Evolutionary conservation across 2,888 invertebrate genomes (phyloP), one percentile per base, ranked within the genome.

Genomic region (Griposia aprilina): DNA sequence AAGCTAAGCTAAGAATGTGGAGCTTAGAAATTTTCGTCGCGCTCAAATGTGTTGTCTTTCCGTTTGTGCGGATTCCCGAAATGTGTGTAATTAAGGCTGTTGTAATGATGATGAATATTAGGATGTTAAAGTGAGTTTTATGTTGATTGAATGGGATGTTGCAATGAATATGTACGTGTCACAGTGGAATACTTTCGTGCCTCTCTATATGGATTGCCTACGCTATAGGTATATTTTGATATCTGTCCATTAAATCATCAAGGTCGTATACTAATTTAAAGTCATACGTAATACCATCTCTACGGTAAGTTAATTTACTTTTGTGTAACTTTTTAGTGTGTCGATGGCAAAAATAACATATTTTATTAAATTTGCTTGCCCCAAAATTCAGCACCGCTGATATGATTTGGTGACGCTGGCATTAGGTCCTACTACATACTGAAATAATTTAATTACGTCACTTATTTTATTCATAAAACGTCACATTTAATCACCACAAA

Each of bases 1-100:
- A 91, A 91, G 80, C 90, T 90, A 90, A 91, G 90, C 92, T 90
- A 86, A 89, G 92, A 92, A 93, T 92, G 89, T 88, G 88, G 80
- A 85, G 80, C 73, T 80, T 78, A 72, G 80, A 88, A 82, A 85
- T 86, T 87, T 85, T 79, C 85, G 87, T 86, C 87, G 87, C 76
- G 81, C 84, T 52, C 36, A 78, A 83, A 81, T 77, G 59, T 79
- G 72, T 86, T 83, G 74, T 70, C 77, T 77, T 82, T 60, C 15
- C n/a, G 41, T 67, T 76, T 73, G 26, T 45, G 15, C 68, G 71
- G 41, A 59, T 68, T 59, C 45, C 45, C 13, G 62, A 45, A 83
- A 83, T 50, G 69, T 68, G n/a, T 72, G 60, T 70, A 60, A 85
- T 85, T 82, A 85, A 60, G 62, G 71, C 0, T 79, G 73, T 23